phyloP scores from a whole-genome alignment of 2,888 invertebrate species.

The Nemoura dubitans region DNA sequence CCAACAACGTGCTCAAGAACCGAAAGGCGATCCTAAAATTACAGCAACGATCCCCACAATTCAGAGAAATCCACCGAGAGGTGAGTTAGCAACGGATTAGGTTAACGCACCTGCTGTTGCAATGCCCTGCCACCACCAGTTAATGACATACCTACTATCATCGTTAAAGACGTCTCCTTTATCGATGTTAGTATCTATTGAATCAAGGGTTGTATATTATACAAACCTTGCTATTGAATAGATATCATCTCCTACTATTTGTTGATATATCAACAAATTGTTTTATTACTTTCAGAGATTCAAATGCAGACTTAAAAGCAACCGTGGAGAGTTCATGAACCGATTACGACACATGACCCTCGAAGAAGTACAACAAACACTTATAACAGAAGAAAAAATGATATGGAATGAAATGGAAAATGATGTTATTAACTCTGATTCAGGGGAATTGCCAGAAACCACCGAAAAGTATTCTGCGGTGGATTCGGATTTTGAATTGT shows the following conservation, averaged over 20 bases:
- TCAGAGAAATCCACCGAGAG: conserved; percentile 59
- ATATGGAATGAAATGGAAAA: neutral
- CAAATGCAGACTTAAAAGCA: conserved; percentile 40
- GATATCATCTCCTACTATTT: too few species aligned
- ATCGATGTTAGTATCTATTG: too few species aligned
- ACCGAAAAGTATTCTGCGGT: neutral
- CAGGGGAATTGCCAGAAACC: neutral
- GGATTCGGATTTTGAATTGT: conserved; percentile 53
- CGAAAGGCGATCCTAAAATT: conserved; percentile 44
- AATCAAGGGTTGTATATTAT: too few species aligned
- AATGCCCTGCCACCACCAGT: too few species aligned
- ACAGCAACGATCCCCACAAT: conserved; percentile 58
- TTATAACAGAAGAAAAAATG: neutral
- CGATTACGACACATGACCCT: conserved; percentile 38
- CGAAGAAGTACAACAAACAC: conserved; percentile 30
- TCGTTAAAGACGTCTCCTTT: too few species aligned
- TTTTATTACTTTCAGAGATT: conserved; percentile 45
- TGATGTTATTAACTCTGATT: neutral
- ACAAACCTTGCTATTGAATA: too few species aligned
- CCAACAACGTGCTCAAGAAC: conserved; percentile 21
- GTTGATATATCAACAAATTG: neutral
- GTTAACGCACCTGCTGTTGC: neutral
- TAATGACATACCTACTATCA: too few species aligned
- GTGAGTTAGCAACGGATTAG: conserved; percentile 56
- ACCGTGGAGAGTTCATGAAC: conserved; percentile 43